phyloP scores from a whole-genome alignment of 2,888 invertebrate genomes.

The Beris chalybata region DNA sequence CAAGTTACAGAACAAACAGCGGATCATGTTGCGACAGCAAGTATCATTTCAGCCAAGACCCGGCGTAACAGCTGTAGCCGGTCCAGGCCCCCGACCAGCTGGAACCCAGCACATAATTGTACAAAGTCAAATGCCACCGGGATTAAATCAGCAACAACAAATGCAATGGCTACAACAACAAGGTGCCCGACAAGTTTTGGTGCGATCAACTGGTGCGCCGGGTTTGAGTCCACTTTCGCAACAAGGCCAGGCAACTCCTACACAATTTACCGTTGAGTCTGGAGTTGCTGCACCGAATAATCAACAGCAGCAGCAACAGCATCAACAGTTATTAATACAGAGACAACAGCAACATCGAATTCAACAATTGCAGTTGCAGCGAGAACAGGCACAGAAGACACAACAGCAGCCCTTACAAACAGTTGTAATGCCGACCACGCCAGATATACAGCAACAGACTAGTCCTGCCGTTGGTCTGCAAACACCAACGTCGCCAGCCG shows the following conservation, averaged over 20 bases:
- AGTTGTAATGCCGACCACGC: slow-evolving; percentile 43
- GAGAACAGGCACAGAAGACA: slow-evolving; percentile 45
- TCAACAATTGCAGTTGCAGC: slow-evolving; percentile 51
- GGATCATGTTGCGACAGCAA: slow-evolving; percentile 62
- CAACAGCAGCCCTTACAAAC: slow-evolving; percentile 38
- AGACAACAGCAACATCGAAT: slow-evolving; percentile 50
- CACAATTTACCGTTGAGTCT: slow-evolving; percentile 41
- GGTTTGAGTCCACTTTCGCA: slow-evolving; percentile 53
- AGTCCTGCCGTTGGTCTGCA: slow-evolving; percentile 20
- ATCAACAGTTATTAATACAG: slow-evolving; percentile 58
- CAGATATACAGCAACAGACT: slow-evolving; percentile 29
- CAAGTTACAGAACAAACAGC: slow-evolving; percentile 68
- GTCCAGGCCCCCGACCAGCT: slow-evolving; percentile 51
- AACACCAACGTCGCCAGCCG: slow-evolving; percentile 25
- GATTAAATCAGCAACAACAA: slow-evolving; percentile 65
- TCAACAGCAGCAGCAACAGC: slow-evolving; percentile 47
- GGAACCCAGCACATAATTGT: slow-evolving; percentile 68
- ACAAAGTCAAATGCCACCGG: slow-evolving; percentile 68
- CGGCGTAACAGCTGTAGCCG: slow-evolving; percentile 57
- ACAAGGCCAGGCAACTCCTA: slow-evolving; percentile 28
- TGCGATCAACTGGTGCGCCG: slow-evolving; percentile 53
- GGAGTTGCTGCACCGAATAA: slow-evolving; percentile 40
- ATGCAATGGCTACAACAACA: slow-evolving; percentile 72
- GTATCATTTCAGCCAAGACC: slow-evolving; percentile 55
- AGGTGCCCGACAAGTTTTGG: slow-evolving; percentile 64